Percentiles rank a stretch among this genome's conserved stretches.
These are phyloP conservation scores for Herpailurus yagouaroundi DNA, from an alignment of 2,113 vertebrate genomes.

Conservation along the genomic window DNA sequence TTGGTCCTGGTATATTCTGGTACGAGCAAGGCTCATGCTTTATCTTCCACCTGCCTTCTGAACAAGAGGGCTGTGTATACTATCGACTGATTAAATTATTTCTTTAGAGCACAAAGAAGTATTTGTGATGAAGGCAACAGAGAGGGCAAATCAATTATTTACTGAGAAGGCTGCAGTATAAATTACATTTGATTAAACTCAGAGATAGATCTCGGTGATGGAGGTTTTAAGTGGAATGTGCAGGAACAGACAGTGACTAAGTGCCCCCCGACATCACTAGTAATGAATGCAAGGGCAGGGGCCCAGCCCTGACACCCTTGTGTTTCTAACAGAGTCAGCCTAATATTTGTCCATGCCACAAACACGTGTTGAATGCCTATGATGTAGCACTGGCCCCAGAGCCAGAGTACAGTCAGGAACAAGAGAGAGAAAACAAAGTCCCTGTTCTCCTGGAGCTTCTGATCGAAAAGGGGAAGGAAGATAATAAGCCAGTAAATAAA, in stretches of 20 bases:
- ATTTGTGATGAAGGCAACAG: slow-evolving; percentile 73
- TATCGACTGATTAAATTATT: slow-evolving; percentile 77
- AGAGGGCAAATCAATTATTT: slow-evolving; percentile 82
- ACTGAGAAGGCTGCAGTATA: slow-evolving; percentile 76
- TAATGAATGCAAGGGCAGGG: slow-evolving; percentile 66
- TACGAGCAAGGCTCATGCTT: slow-evolving; percentile 53
- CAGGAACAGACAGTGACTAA: slow-evolving; percentile 81
- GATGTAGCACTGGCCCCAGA: neutral
- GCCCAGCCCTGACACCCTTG: neutral
- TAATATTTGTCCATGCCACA: neutral
- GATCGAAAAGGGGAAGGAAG: neutral
- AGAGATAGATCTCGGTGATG: slow-evolving; percentile 82
- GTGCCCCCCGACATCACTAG: slow-evolving; percentile 33
- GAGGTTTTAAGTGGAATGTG: slow-evolving; percentile 63
- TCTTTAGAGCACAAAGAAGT: slow-evolving; percentile 72
- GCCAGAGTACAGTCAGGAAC: neutral
- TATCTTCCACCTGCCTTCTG: slow-evolving; percentile 70
- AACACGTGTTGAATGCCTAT: neutral
- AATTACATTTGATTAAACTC: slow-evolving; percentile 87
- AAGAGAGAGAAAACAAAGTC: neutral
- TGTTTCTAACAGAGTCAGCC: neutral
- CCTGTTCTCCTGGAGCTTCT: neutral
- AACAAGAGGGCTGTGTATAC: slow-evolving; percentile 57
- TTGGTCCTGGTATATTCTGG: slow-evolving; percentile 23
- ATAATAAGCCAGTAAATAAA: slow-evolving; percentile 15